Evolutionary conservation across 2,888 invertebrate species (phyloP), one percentile per base, ranked within the genome.

Genomic region (Netelia melanura): DNA sequence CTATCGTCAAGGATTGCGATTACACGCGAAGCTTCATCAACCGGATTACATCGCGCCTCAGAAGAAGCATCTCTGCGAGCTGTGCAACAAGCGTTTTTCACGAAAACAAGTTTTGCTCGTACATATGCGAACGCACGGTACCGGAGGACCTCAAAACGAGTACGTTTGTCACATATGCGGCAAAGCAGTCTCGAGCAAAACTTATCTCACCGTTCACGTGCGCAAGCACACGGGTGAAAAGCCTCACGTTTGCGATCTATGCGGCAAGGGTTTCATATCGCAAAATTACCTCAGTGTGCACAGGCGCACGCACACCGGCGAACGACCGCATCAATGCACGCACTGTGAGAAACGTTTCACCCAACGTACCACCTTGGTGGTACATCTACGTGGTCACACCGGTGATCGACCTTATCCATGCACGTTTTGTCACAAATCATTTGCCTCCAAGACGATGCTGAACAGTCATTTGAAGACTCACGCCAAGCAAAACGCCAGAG

Each of bases 141-240:
- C 89, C 58, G 88, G 86, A 1, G 92, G 91, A 0, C 90, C 90
- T 0, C 93, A 95, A 92, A 94, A 95, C 83, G 95, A 95, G 92
- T 95, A 94, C 92, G 94, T 95, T 3, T 96, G 96, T 92, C 95
- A 95, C 89, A 95, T 96, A 64, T 96, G 96, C 92, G 95, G 96
- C 78, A 96, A 96, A 93, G 94, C 95, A 86, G 95, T 96, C 5
- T 95, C 95, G 52, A 95, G 95, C 81, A 93, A 95, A 62, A 95
- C 95, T 52, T 96, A 96, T 88, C 94, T 96, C 87, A 95, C 95
- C 91, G 95, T 95, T 90, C 96, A 96, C 90, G 94, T 95, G 85
- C 93, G 96, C 54, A 96, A 96, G 70, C 96, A 96, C 91, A 95
- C 95, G 1, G 96, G 95, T 0, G 95, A 95, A 92, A 96, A 96